Percentiles rank a stretch among this genome's conserved stretches.
phyloP scores from a whole-genome alignment of 37 sponge, comb jelly and placozoan species.

The Lycopodina hypogea region DNA sequence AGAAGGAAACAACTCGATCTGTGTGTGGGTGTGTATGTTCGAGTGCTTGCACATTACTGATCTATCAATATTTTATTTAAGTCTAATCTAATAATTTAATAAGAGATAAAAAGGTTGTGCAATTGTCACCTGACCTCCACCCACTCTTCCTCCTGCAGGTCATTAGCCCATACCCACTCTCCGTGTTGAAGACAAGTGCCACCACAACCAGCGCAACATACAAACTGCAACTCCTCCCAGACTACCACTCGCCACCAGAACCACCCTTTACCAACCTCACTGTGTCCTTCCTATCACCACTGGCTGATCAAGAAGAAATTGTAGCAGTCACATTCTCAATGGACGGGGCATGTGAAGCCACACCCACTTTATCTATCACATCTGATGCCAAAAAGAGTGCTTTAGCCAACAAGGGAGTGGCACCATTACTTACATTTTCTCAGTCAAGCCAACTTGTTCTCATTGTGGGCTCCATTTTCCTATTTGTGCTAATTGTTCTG shows the following conservation, averaged over 20 bases:
- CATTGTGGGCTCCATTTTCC: conserved; percentile 5
- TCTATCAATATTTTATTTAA: too few species aligned
- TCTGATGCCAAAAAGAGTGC: too few species aligned
- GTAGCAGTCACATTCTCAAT: conserved; percentile 17
- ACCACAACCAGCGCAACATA: conserved; percentile 14
- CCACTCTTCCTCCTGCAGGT: conserved; percentile 23
- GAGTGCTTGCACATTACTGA: too few species aligned
- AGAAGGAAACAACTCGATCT: too few species aligned
- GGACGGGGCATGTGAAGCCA: neutral
- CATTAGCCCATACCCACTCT: conserved; percentile 30
- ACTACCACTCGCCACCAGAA: conserved; percentile 20
- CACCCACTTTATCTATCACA: too few species aligned
- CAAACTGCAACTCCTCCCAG: conserved; percentile 35
- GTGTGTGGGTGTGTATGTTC: too few species aligned
- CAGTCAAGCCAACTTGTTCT: neutral
- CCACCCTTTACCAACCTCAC: conserved; percentile 25
- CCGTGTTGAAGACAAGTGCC: conserved; percentile 1
- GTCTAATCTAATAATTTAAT: too few species aligned
- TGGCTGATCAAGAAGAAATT: conserved; percentile 37
- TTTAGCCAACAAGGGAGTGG: neutral
- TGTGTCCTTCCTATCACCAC: conserved; percentile 23
- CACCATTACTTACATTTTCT: neutral
- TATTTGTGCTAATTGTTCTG: conserved; percentile 12
- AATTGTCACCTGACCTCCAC: too few species aligned
- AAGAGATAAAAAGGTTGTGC: too few species aligned